Conservation (phyloP, 1,140 invertebrate genomes). For the Hypothenemus hampei region DNA sequence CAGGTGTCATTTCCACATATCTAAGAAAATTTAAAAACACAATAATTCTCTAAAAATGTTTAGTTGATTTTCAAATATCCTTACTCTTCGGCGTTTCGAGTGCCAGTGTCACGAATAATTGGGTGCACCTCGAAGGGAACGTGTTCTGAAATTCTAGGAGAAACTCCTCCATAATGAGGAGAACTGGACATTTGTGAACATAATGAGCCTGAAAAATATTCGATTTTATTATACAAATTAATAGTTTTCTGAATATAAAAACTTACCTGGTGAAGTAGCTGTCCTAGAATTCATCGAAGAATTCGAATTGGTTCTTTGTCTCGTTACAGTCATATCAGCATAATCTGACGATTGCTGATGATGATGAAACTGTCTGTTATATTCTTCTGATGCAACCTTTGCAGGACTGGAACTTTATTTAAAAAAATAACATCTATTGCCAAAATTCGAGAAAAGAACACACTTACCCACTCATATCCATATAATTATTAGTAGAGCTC, state of each 20-base stretch:
- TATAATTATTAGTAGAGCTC: conserved; percentile 12
- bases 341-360: conserved; percentile 44
- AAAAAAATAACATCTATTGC: neutral
- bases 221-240: too few relatives aligned
- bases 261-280: conserved; percentile 18
- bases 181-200: conserved; percentile 31
- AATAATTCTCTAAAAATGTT: neutral
- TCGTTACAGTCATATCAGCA: conserved; percentile 44
- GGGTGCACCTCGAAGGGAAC: neutral
- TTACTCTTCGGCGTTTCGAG: neutral
- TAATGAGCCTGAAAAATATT: conserved; percentile 36
- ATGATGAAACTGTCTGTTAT: neutral
- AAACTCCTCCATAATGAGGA: conserved; percentile 14
- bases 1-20: conserved; percentile 58
- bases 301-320: conserved; percentile 18
- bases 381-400: neutral
- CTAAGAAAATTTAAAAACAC: neutral
- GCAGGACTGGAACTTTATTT: conserved; percentile 14
- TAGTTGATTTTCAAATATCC: neutral
- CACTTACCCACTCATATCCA: conserved; percentile 26
- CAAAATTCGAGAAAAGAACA: neutral
- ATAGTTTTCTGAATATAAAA: neutral
- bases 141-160: neutral
- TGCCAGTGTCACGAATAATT: neutral
- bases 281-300: conserved; percentile 11